Conservation (phyloP, 2,797 vertebrate genomes). For the Myoxocephalus aenaeus region DNA sequence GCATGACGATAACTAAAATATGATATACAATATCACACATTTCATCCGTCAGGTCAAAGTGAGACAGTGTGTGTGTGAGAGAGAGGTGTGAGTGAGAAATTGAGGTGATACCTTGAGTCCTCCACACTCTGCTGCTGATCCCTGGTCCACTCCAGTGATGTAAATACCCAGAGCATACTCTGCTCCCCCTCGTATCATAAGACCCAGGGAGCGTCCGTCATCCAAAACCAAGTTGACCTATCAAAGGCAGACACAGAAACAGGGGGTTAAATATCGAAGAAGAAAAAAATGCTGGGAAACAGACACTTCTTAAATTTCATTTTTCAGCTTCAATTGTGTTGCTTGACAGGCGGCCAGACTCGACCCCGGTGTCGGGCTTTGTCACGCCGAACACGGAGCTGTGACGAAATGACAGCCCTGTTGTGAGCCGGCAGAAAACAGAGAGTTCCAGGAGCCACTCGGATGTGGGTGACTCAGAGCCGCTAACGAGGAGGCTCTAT, state of each 20-base stretch:
- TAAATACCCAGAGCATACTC: constrained; percentile 97
- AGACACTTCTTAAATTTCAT: constrained; percentile 6
- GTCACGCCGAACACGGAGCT: constrained; percentile 21
- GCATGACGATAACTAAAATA: neutral
- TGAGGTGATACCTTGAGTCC: constrained; percentile 91
- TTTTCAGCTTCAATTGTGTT: constrained; percentile 6
- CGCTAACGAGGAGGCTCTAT: constrained; percentile 30
- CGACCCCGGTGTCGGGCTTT: neutral
- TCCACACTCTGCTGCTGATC: constrained; percentile 93
- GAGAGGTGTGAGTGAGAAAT: neutral
- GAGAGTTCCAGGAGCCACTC: constrained; percentile 16
- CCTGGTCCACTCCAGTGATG: constrained; percentile 95
- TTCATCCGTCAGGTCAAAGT: neutral
- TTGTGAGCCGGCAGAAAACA: constrained; percentile 15
- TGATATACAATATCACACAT: neutral
- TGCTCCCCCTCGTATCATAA: constrained; percentile 95
- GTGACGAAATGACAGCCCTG: constrained; percentile 20
- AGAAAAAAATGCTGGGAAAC: neutral
- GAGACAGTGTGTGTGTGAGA: neutral
- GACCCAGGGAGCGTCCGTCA: constrained; percentile 93
- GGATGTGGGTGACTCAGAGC: constrained; percentile 25
- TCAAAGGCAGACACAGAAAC: constrained; percentile 30
- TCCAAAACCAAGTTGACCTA: constrained; percentile 96
- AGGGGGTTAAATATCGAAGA: constrained; percentile 4
- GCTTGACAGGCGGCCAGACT: constrained; percentile 33